These are phyloP conservation scores for Megalops atlanticus DNA, from an alignment of 2,113 vertebrate genomes.

Conservation along the genomic window DNA sequence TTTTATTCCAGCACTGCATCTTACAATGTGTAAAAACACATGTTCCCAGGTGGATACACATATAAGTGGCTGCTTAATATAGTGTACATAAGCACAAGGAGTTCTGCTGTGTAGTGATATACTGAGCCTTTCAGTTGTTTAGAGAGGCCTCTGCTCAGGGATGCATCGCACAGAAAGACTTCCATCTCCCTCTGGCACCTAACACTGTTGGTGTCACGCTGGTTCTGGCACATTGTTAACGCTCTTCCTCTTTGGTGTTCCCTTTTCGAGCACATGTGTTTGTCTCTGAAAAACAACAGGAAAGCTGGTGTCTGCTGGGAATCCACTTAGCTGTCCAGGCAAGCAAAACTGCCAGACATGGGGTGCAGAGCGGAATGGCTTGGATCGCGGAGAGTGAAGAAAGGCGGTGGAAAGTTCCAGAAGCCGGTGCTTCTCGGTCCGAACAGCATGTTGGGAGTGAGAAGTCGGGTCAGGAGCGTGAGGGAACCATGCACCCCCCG, in stretches of 20 bases:
- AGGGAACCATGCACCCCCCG: not conserved
- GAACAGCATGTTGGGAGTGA: slow-evolving; percentile 33
- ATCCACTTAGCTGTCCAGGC: not conserved
- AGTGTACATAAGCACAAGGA: not conserved
- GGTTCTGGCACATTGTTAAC: not conserved
- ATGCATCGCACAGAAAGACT: not conserved
- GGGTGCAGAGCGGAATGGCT: slow-evolving; percentile 5
- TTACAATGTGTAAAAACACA: not conserved
- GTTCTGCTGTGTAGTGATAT: not conserved
- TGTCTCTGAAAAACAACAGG: not conserved
- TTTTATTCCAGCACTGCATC: not conserved
- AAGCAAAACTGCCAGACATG: not conserved
- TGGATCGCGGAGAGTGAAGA: slow-evolving; percentile 2
- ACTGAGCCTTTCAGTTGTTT: not conserved
- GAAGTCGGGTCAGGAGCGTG: slow-evolving; percentile 32
- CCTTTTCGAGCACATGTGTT: not conserved
- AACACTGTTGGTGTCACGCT: not conserved
- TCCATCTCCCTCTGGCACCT: not conserved
- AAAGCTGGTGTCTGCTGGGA: not conserved
- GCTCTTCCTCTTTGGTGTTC: not conserved
- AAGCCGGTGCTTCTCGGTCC: slow-evolving; percentile 25
- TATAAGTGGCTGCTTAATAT: too few relatives aligned
- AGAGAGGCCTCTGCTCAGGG: not conserved
- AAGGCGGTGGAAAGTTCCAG: slow-evolving; percentile 39
- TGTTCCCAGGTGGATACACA: too few relatives aligned